A percentile compares a stretch with the other conserved stretches of the same genome.
Evolutionary conservation across 2,797 vertebrate species (phyloP).

Genomic region (Calcarius lapponicus): DNA sequence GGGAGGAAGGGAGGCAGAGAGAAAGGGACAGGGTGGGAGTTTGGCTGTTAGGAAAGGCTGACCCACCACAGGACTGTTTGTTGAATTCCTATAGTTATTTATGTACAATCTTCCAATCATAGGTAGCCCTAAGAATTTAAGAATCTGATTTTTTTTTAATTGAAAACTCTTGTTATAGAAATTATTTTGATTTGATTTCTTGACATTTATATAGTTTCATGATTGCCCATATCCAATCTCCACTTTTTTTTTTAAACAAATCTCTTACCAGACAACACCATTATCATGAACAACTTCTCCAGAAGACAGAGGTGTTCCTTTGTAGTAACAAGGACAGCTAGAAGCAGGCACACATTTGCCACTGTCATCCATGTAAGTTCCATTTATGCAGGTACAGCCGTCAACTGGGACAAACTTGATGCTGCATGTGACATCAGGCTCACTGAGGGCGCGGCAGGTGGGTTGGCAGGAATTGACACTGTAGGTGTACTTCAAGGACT

Average conservation of each 20-base stretch:
- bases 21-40: not conserved
- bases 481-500: conserved; percentile 80
- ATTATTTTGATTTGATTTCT: not conserved
- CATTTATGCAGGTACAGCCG: conserved; percentile 82
- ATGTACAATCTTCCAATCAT: not conserved
- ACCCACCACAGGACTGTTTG: not conserved
- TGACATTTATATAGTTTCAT: not conserved
- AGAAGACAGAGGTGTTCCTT: conserved; percentile 76
- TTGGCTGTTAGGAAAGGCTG: not conserved
- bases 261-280: conserved; percentile 82
- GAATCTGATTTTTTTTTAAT: not conserved
- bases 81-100: not conserved
- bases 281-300: conserved; percentile 82
- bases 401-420: conserved; percentile 82
- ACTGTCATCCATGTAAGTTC: conserved; percentile 80
- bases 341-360: conserved; percentile 81
- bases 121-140: not conserved
- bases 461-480: conserved; percentile 73
- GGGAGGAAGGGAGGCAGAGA: not conserved
- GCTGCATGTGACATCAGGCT: conserved; percentile 78
- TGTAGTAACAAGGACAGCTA: conserved; percentile 85
- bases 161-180: not conserved
- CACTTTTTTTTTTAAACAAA: not conserved
- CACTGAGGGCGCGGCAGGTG: conserved; percentile 80
- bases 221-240: not conserved